Conservation (phyloP, 2,888 invertebrate genomes). For the Thereva unica region DNA sequence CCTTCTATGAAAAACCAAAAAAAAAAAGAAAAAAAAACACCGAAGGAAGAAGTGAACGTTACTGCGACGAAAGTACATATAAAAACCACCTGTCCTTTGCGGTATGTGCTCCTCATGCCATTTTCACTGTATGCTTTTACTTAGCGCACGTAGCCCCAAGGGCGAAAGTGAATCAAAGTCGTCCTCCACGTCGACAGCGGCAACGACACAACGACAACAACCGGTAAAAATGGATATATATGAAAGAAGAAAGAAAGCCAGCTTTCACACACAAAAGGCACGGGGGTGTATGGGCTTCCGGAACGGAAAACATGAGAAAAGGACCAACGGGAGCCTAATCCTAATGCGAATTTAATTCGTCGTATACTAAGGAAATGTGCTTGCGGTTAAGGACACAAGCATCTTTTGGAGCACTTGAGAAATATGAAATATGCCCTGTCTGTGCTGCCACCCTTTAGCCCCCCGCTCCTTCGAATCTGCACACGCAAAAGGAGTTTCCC, state of each 20-base stretch:
- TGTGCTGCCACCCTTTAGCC: too few species aligned
- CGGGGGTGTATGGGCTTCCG: constrained; percentile 23
- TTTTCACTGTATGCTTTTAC: constrained; percentile 4
- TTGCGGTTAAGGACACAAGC: constrained; percentile 30
- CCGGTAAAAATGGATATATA: background rate
- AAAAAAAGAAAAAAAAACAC: too few species aligned
- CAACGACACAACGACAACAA: background rate
- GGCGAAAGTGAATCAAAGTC: constrained; percentile 12
- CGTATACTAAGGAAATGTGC: constrained; percentile 30
- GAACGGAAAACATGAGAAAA: constrained; percentile 31
- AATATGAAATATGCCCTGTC: constrained; percentile 21
- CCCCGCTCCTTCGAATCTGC: constrained; percentile 1
- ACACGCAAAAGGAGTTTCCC: too few species aligned
- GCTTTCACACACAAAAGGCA: background rate
- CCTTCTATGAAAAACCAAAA: too few species aligned
- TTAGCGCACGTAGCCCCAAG: background rate
- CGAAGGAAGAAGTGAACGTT: too few species aligned
- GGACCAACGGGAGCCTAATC: constrained; percentile 29
- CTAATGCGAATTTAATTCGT: constrained; percentile 37
- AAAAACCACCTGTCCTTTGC: background rate
- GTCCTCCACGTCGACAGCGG: background rate
- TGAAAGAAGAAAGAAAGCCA: too few species aligned
- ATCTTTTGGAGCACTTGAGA: constrained; percentile 28
- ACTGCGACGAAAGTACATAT: background rate
- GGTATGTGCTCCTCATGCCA: background rate